These are phyloP conservation scores for Meandrusa payeni DNA, from an alignment of 2,888 invertebrate genomes.

Conservation along the genomic window DNA sequence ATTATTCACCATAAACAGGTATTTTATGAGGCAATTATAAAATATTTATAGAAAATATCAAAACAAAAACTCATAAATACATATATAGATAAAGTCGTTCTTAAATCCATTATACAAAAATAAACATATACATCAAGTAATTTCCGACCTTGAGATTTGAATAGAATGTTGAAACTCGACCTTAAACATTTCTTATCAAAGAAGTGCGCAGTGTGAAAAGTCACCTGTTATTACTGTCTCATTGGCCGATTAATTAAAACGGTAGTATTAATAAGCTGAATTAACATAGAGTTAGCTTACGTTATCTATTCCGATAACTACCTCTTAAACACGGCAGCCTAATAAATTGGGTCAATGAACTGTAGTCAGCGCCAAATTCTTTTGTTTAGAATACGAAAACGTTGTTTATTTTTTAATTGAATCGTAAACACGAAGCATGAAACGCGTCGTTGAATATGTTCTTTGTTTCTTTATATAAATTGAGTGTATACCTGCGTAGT, in stretches of 20 bases:
- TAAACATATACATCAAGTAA: too few species aligned
- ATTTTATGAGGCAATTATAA: too few species aligned
- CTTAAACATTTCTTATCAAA: too few species aligned
- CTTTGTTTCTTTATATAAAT: slow-evolving; percentile 14
- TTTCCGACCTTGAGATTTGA: too few species aligned
- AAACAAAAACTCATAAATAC: too few species aligned
- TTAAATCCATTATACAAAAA: too few species aligned
- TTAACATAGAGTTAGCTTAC: neutral
- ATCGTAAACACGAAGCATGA: slow-evolving; percentile 3
- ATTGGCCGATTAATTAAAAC: neutral
- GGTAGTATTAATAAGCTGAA: slow-evolving; percentile 3
- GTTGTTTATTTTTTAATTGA: slow-evolving; percentile 16
- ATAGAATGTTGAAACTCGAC: too few species aligned
- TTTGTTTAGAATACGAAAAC: slow-evolving; percentile 5
- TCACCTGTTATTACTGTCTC: neutral
- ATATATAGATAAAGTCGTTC: too few species aligned
- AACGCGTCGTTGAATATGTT: slow-evolving; percentile 1
- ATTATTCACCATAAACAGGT: too few species aligned
- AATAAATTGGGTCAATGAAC: slow-evolving; percentile 38
- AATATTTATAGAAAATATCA: too few species aligned
- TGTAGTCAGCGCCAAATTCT: slow-evolving; percentile 25
- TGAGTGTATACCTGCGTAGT: neutral
- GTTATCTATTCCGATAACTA: slow-evolving; percentile 2
- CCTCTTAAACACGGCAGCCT: neutral
- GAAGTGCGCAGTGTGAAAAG: too few species aligned